Conservation (phyloP, 2,797 vertebrate species). For the Calcarius lapponicus region DNA sequence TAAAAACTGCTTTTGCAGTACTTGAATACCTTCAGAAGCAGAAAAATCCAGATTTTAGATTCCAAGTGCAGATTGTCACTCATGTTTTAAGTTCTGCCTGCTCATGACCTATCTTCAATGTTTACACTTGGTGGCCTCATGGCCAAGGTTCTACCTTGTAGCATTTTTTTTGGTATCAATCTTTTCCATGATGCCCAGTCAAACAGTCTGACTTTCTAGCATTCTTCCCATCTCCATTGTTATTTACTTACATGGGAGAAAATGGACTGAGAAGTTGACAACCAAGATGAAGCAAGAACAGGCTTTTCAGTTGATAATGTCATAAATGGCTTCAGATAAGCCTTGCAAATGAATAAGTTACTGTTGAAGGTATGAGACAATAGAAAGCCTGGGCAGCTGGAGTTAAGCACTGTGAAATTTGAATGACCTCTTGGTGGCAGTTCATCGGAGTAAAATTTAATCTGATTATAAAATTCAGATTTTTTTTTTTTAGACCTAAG, state of each 20-base stretch:
- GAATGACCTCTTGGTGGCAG: background rate
- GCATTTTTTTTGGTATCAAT: background rate
- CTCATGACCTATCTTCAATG: background rate
- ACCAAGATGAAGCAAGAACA: background rate
- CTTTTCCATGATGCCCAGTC: background rate
- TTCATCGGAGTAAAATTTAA: background rate
- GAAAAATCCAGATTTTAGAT: background rate
- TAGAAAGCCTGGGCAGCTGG: background rate
- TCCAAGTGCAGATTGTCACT: background rate
- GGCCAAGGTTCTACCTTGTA: background rate
- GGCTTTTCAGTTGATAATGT: background rate
- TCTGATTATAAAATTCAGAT: background rate
- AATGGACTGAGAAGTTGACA: background rate
- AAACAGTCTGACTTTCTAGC: background rate
- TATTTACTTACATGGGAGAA: background rate
- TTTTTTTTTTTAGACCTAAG: background rate
- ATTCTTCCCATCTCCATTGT: background rate
- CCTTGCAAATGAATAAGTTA: background rate
- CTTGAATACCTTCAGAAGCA: background rate
- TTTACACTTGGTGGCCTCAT: rapidly evolving
- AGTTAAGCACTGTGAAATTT: background rate
- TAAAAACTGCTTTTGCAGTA: background rate
- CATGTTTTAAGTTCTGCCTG: background rate
- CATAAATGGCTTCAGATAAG: background rate
- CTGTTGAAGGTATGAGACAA: background rate